Conservation (phyloP, 2,888 invertebrate genomes). For the Xylocampa areola region DNA sequence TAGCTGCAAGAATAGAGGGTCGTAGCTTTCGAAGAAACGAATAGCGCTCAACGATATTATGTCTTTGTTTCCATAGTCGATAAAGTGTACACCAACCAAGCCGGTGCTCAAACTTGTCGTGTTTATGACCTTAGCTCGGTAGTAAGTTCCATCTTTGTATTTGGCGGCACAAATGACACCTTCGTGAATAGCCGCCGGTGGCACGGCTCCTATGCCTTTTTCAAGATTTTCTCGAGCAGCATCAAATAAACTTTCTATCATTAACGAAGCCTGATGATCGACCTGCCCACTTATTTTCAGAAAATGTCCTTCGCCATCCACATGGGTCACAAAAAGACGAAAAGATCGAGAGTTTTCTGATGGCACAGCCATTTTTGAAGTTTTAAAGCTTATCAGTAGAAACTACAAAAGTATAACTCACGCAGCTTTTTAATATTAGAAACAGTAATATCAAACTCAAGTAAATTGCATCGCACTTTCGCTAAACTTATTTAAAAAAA, state of each 20-base stretch:
- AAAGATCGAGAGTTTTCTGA: slow-evolving; percentile 77
- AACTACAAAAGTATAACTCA: slow-evolving; percentile 64
- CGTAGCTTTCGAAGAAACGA: slow-evolving; percentile 88
- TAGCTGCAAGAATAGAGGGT: slow-evolving; percentile 84
- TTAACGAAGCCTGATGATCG: slow-evolving; percentile 88
- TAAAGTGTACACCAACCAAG: slow-evolving; percentile 91
- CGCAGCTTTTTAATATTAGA: slow-evolving; percentile 70
- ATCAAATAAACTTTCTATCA: slow-evolving; percentile 88
- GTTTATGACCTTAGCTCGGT: slow-evolving; percentile 90
- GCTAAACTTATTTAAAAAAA: slow-evolving; percentile 66
- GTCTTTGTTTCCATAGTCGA: slow-evolving; percentile 92
- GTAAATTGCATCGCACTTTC: slow-evolving; percentile 67
- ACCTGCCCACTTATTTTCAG: slow-evolving; percentile 93
- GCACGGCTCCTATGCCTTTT: slow-evolving; percentile 82
- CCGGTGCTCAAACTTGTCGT: slow-evolving; percentile 84
- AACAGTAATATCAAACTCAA: slow-evolving; percentile 52
- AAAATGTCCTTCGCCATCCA: slow-evolving; percentile 92
- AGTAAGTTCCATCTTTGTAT: slow-evolving; percentile 91
- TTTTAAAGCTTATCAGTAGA: slow-evolving; percentile 28
- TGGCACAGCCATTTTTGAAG: slow-evolving; percentile 75
- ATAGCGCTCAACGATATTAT: slow-evolving; percentile 90
- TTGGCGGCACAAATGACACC: slow-evolving; percentile 91
- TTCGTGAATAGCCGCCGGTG: slow-evolving; percentile 84
- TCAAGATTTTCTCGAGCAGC: slow-evolving; percentile 79
- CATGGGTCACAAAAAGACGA: slow-evolving; percentile 90